phyloP scores from a whole-genome alignment of 2,113 vertebrate species.

The Physeter macrocephalus region DNA sequence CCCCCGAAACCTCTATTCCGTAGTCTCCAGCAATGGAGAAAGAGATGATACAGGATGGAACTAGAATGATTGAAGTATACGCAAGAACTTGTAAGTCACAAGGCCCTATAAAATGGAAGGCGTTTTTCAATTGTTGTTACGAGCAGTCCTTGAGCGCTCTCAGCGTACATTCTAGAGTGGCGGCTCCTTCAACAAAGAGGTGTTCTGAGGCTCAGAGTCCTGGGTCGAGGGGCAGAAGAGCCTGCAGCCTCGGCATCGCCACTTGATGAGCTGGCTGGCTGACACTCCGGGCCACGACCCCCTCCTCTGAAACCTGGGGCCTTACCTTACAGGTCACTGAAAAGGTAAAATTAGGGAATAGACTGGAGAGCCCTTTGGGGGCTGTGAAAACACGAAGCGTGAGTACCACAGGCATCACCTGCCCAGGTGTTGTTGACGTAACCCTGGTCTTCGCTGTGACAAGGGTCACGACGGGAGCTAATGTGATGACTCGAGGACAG shows the following conservation, averaged over 20 bases:
- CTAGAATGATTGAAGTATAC: not conserved
- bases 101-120: not conserved
- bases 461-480: not conserved
- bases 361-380: not conserved
- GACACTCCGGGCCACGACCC: not conserved
- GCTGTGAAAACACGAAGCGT: not conserved
- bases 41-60: not conserved
- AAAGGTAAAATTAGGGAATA: not conserved
- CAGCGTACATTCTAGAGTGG: accelerated
- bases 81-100: not conserved
- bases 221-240: not conserved
- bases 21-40: not conserved
- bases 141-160: not conserved
- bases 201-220: not conserved
- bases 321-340: accelerated
- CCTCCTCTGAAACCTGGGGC: not conserved
- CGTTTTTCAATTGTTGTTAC: not conserved
- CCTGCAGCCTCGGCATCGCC: not conserved
- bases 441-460: not conserved
- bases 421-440: not conserved
- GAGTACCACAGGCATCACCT: accelerated
- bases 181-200: not conserved
- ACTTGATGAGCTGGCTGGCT: accelerated
- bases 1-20: not conserved
- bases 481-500: not conserved